A percentile compares a stretch with the other conserved stretches of the same genome.
Evolutionary conservation across 2,797 vertebrate genomes (phyloP).

Genomic region (Macrochelys suwanniensis): DNA sequence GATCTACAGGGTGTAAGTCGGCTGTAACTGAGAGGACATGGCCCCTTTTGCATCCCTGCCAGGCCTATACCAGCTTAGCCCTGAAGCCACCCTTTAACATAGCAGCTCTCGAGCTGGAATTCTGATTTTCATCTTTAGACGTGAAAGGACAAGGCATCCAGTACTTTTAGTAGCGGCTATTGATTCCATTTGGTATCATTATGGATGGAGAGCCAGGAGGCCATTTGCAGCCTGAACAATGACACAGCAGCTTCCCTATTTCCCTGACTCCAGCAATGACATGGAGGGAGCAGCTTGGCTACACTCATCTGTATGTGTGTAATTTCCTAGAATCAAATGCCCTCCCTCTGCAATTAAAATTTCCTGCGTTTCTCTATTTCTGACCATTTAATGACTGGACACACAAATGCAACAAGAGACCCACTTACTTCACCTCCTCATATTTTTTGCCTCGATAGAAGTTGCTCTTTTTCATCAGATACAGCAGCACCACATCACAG

Average conservation of each 20-base stretch:
- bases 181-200: rapidly evolving
- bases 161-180: background rate
- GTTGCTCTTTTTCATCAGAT: slow-evolving; percentile 94
- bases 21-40: background rate
- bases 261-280: background rate
- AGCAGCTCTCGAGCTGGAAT: background rate
- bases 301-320: background rate
- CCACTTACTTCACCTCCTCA: slow-evolving; percentile 91
- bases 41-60: background rate
- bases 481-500: slow-evolving; percentile 95
- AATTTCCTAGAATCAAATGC: background rate
- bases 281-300: background rate
- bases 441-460: slow-evolving; percentile 95
- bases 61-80: background rate
- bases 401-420: background rate
- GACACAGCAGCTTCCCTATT: slow-evolving; percentile 34
- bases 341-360: slow-evolving; percentile 19
- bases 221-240: background rate
- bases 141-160: background rate
- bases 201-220: rapidly evolving
- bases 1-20: background rate
- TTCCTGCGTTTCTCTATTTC: background rate
- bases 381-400: background rate
- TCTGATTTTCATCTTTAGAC: background rate
- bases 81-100: background rate